Evolutionary conservation across 2,113 vertebrate species (phyloP), one percentile per base, ranked within the genome.

Genomic region (Stegastes partitus): DNA sequence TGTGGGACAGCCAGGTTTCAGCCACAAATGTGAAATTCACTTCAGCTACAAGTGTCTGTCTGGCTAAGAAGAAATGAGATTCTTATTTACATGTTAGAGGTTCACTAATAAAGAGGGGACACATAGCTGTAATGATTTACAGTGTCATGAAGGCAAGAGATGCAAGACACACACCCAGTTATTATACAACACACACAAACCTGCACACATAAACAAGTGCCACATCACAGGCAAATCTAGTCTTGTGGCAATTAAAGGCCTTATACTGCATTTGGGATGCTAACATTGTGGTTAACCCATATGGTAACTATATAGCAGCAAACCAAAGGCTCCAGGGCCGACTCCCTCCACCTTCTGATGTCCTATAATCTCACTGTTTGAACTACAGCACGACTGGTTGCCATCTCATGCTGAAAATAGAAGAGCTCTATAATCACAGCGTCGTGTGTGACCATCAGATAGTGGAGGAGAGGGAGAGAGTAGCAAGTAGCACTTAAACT

Each of bases 351-450:
- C 39, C 39, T 63, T 15, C 49, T 57, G 28, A 84, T 70, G 72
- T 77, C 81, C 86, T 91, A 18, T 88, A 88, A 85, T 91, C 74
- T 83, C 12, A 25, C 19, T 53, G 69, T 82, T 88, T 83, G 68
- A 81, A 68, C 70, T 58, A 4, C 4, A 22, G 67, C 54, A 57
- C 56, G 63, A 50, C 26, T 10, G 21, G 61, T 54, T 22, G 57
- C 50, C 10, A 2, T 63, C 16, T 56, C 19, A 4, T 2, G 19
- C 67, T 68, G 28, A 68, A 86, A 93, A 89, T 89, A 90, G 79
- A 79, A 11, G 34, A 53, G 51, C 74, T 82, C 89, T 92, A 9
- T 93, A 92, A 93, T 91, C 77, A 91, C 11, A 47, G 51, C 44
- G 4, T 15, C 0, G 21, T 65, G 71, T 68, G 76, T 80, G 70